These are phyloP conservation scores for Eledone cirrhosa DNA, from an alignment of 2,888 invertebrate species.

Conservation along the genomic window DNA sequence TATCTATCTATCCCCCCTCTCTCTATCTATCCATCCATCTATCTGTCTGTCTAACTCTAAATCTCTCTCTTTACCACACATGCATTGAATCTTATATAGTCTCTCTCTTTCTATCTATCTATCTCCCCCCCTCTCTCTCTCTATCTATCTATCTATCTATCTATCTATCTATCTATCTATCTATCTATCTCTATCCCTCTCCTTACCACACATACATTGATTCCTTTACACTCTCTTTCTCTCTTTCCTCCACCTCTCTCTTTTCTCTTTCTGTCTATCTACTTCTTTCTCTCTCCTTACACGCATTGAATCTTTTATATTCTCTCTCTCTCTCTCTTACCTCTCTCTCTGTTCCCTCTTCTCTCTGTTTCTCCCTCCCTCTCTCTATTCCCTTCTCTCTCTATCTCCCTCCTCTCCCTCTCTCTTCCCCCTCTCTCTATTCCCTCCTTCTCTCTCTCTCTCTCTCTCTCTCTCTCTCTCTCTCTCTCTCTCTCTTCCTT, in stretches of 20 bases:
- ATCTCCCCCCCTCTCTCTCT: too few relatives aligned
- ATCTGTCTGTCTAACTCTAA: background rate
- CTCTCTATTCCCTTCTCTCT: constrained; percentile 15
- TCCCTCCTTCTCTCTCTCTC: constrained; percentile 30
- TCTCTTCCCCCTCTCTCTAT: constrained; percentile 27
- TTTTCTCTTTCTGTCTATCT: background rate
- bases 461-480: background rate
- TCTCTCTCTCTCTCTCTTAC: background rate
- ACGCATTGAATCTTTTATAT: background rate
- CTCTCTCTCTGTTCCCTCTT: background rate
- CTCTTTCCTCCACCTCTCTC: too few relatives aligned
- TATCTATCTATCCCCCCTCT: background rate
- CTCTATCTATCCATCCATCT: background rate
- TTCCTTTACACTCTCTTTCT: too few relatives aligned
- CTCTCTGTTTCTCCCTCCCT: background rate
- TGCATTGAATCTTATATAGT: too few relatives aligned
- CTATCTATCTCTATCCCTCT: too few relatives aligned
- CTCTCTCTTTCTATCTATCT: too few relatives aligned
- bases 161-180: too few relatives aligned
- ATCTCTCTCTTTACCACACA: too few relatives aligned
- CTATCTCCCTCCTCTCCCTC: constrained; percentile 8
- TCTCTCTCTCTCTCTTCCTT: background rate
- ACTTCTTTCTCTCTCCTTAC: background rate
- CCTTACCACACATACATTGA: too few relatives aligned
- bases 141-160: too few relatives aligned